phyloP scores from a whole-genome alignment of 2,888 invertebrate species.

The Drosophila austrosaltans region DNA sequence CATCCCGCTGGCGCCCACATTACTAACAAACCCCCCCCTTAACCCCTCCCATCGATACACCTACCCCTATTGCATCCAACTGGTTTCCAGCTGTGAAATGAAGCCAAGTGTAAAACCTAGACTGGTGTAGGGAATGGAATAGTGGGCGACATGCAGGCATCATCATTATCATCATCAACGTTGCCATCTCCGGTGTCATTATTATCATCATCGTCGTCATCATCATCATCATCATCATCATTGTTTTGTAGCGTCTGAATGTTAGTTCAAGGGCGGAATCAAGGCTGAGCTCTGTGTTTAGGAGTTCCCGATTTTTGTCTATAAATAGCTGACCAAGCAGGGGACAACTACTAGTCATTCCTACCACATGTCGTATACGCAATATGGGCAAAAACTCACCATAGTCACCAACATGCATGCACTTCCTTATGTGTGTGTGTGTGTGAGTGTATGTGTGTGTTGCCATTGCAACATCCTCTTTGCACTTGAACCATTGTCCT shows the following conservation, averaged over 20 bases:
- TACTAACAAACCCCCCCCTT: background rate
- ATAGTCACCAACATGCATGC: slow-evolving; percentile 38
- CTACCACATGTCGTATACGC: slow-evolving; percentile 71
- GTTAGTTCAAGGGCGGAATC: slow-evolving; percentile 56
- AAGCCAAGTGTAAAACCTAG: slow-evolving; percentile 4
- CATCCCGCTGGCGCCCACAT: slow-evolving; percentile 12
- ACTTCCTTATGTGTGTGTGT: slow-evolving; percentile 25
- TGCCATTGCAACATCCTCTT: slow-evolving; percentile 72
- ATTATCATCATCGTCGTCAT: background rate
- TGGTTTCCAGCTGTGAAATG: slow-evolving; percentile 71
- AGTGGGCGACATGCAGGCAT: slow-evolving; percentile 9
- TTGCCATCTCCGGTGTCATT: background rate
- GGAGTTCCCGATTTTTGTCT: slow-evolving; percentile 18
- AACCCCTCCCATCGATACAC: background rate
- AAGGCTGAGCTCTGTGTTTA: slow-evolving; percentile 39
- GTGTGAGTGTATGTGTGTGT: slow-evolving; percentile 37
- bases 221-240: background rate
- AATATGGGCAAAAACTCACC: slow-evolving; percentile 67
- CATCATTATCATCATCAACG: background rate
- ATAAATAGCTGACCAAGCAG: slow-evolving; percentile 32
- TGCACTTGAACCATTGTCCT: slow-evolving; percentile 83
- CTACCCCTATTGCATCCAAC: slow-evolving; percentile 37
- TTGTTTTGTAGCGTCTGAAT: slow-evolving; percentile 32
- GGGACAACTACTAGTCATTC: background rate
- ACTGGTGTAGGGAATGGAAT: background rate